These are phyloP conservation scores for Tenrec ecaudatus DNA, from an alignment of 2,113 vertebrate genomes.

Conservation along the genomic window DNA sequence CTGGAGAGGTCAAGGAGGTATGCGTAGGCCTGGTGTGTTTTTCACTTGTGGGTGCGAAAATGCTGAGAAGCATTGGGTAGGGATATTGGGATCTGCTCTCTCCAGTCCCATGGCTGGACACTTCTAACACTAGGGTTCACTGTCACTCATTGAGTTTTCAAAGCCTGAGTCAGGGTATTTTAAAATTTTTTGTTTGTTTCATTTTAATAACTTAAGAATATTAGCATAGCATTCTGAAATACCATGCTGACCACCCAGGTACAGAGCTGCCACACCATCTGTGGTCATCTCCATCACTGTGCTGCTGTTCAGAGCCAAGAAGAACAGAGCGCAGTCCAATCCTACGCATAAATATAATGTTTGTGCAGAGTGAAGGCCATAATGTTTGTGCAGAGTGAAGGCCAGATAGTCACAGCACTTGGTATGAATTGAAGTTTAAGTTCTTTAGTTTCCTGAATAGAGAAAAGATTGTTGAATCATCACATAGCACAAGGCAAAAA, in stretches of 20 bases:
- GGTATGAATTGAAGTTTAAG: conserved; percentile 19
- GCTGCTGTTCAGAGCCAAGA: conserved; percentile 32
- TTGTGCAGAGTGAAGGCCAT: conserved; percentile 35
- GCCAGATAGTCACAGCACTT: conserved; percentile 22
- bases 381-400: conserved; percentile 45
- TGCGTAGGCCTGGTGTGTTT: not conserved
- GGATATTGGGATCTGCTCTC: not conserved
- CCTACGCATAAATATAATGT: conserved; percentile 47
- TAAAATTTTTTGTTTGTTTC: not conserved
- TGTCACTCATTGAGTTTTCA: not conserved
- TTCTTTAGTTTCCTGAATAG: not conserved
- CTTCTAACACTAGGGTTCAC: not conserved
- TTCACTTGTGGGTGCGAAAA: not conserved
- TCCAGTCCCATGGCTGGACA: not conserved
- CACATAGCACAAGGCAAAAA: not conserved
- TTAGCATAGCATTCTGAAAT: conserved; percentile 5
- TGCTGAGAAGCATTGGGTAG: not conserved
- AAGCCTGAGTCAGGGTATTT: not conserved
- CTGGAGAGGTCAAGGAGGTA: not conserved
- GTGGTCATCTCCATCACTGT: conserved; percentile 14
- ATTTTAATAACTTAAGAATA: not conserved
- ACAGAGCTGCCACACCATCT: not conserved
- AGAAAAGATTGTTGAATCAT: conserved; percentile 20
- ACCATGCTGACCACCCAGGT: conserved; percentile 25
- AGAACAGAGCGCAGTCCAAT: conserved; percentile 56